Base-by-base conservation (phyloP, 2,888 invertebrate genomes). In the Aromia moschata region DNA sequence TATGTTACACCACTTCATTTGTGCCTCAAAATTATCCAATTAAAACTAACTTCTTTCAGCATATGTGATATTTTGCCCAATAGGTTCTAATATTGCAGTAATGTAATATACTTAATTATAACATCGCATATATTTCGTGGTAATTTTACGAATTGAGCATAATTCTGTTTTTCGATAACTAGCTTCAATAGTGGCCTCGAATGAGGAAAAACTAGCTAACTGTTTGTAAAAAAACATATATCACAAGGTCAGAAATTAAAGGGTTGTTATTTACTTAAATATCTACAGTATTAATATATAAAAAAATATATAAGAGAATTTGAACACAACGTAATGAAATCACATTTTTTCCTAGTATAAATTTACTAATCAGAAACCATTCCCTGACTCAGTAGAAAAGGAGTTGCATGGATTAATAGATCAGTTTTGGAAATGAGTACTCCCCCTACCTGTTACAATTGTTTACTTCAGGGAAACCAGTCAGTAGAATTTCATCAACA, bases 221-320 rank as follows among this genome's bases (percentile, higher is more conserved):
- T n/a, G n/a, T 47, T 47, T 38, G 49, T 49, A 49, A 49, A 49
- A 49, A 49, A 49, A 49, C n/a, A n/a, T n/a, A n/a, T 38, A 49
- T 49, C 49, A 49, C 49, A 49, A 37, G 37, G 17, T 20, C 12
- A 49, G 18, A 20, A 41, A 16, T 18, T 9, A 16, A 41, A 41
- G n/a, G 11, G 11, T 9, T 37, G 11, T 37, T 20, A 33, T 11
- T 37, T 11, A 37, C 37, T 18, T 12, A 37, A 14, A 37, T 12
- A 37, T 38, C 36, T 18, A 37, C 18, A 36, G 38, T 49, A 38
- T 9, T 37, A 49, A 46, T 33, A 17, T n/a, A n/a, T 38, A 49
- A 37, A 49, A 49, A 20, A 37, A 49, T 18, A 49, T 14, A 49
- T 11, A 41, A 41, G 41, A 41, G 20, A 41, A 41, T 41, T 41